Base-by-base conservation (phyloP, 2,113 vertebrate species). In the Pandion haliaetus region DNA sequence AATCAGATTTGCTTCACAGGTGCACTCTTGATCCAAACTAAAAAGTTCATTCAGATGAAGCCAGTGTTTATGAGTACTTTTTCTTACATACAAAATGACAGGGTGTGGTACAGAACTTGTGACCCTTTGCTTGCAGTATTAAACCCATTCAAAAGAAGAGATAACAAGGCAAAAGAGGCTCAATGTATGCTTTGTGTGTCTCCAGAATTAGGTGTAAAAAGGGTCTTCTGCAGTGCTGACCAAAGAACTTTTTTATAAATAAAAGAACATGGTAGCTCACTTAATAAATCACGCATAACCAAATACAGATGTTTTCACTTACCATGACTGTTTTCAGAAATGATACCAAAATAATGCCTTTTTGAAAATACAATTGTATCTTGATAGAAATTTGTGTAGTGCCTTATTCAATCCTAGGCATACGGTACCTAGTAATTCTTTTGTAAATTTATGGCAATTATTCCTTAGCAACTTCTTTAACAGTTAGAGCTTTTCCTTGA, bases 381-480 rank as follows among this genome's bases (percentile, higher is more conserved):
- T 80, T 63, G 20, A 76, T 38, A 79, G 42, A 74, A 85, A 74
- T 72, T 42, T 83, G 5, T 82, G 29, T 45, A 85, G 58, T 19
- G 36, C 24, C 32, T 70, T 80, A 40, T 61, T 85, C 69, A 81
- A 4, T 57, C 47, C 76, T 76, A 57, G 40, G 34, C 62, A 71
- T 62, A 80, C 20, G 29, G 86, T 88, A 90, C 47, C 45, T 40
- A 73, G 42, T 62, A 95, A 94, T 92, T 93, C 74, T 89, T 92
- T 74, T 59, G 52, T 72, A 93, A 94, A 97, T 85, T 82, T 61
- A 69, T 44, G 36, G 73, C 87, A 91, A 95, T 97, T 93, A 91
- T 95, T 95, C 88, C 82, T 95, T 89, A 40, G 66, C 69, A 88
- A 86, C 62, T 91, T 92, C 91, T 96, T 91, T 91, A 95, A 82